Evolutionary conservation across 2,797 vertebrate species (phyloP).

Genomic region (Valencia hispanica): DNA sequence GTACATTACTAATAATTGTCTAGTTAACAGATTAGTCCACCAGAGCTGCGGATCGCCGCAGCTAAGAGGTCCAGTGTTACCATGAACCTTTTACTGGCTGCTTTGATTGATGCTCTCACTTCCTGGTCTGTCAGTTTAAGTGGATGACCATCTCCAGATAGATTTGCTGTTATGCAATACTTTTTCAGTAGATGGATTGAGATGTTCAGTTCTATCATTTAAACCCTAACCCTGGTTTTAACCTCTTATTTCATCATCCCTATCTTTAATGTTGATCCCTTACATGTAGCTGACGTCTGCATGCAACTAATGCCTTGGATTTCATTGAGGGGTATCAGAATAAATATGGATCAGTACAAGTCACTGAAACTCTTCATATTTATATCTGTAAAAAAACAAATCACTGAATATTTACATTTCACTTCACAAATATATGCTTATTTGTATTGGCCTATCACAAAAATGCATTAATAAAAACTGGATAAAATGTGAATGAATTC

Average conservation of each 20-base stretch:
- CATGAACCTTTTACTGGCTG: not conserved
- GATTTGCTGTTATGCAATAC: not conserved
- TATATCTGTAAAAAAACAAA: not conserved
- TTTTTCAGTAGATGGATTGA: not conserved
- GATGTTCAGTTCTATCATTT: not conserved
- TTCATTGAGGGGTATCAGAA: not conserved
- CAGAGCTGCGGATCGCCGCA: not conserved
- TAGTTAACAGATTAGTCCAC: not conserved
- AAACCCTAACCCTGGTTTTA: not conserved
- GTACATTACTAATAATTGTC: no score
- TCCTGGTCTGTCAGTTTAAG: not conserved
- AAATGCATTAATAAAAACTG: not conserved
- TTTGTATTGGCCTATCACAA: not conserved
- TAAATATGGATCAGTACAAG: not conserved
- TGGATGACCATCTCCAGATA: not conserved
- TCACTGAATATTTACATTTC: not conserved
- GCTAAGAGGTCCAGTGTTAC: not conserved
- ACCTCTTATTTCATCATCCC: not conserved
- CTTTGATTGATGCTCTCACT: not conserved
- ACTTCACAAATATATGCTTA: not conserved
- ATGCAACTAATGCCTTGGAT: not conserved
- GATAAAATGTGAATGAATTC: not conserved
- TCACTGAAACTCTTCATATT: not conserved
- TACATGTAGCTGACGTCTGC: not conserved
- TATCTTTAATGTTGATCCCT: not conserved